These are phyloP conservation scores for Chaetodon trifascialis DNA, from an alignment of 2,113 vertebrate species.

Conservation along the genomic window DNA sequence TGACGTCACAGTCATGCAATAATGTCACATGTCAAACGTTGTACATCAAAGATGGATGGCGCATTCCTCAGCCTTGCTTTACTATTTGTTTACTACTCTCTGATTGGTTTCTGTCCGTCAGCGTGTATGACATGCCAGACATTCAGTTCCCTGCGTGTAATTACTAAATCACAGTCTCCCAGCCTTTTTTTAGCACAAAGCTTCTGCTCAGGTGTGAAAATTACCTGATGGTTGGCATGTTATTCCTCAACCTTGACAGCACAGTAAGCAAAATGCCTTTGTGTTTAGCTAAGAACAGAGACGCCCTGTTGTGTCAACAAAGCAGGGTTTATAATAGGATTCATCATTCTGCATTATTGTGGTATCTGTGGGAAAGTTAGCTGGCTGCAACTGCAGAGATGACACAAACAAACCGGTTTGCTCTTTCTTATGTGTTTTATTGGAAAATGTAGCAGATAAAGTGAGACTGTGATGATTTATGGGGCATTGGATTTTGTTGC, in stretches of 20 bases:
- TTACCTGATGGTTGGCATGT: conserved; percentile 16
- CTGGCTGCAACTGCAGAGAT: background rate
- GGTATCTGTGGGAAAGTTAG: background rate
- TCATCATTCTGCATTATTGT: conserved; percentile 7
- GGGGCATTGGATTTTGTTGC: background rate
- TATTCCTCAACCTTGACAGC: conserved; percentile 21
- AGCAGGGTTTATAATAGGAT: conserved; percentile 18
- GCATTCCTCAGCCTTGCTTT: background rate
- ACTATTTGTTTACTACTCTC: background rate
- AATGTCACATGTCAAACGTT: background rate
- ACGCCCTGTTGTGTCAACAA: conserved; percentile 48
- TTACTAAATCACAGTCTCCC: conserved; percentile 35
- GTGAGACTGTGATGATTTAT: background rate
- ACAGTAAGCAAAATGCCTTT: conserved; percentile 39
- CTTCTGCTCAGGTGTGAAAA: conserved; percentile 45
- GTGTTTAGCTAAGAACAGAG: conserved; percentile 36
- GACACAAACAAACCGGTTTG: background rate
- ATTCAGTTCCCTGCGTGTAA: conserved; percentile 27
- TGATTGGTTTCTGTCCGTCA: conserved; percentile 29
- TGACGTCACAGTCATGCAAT: conserved; percentile 26
- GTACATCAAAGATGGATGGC: conserved; percentile 8
- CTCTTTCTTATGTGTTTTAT: background rate
- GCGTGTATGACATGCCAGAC: conserved; percentile 38
- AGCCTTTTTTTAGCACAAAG: conserved; percentile 8
- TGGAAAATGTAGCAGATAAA: background rate